Conservation (phyloP, 2,113 vertebrate species). For the Cacatua alba region DNA sequence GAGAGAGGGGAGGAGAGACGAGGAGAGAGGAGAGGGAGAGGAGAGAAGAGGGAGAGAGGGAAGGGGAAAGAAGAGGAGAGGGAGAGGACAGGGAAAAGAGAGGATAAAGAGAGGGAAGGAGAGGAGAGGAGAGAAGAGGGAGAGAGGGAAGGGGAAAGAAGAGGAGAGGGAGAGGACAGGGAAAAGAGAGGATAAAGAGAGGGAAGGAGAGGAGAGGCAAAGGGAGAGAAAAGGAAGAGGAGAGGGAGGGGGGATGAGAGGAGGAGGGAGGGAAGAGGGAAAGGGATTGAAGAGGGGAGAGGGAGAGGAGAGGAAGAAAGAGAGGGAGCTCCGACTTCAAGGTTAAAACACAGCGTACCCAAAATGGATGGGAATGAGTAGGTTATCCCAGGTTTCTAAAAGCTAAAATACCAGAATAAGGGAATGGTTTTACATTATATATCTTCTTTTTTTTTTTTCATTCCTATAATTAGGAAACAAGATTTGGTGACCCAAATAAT, state of each 20-base stretch:
- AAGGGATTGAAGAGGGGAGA: neutral
- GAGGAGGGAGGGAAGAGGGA: neutral
- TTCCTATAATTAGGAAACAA: slow-evolving; percentile 42
- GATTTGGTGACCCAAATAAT: slow-evolving; percentile 47
- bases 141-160: too few relatives aligned
- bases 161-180: too few relatives aligned
- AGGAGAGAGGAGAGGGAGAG: too few relatives aligned
- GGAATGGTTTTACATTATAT: neutral
- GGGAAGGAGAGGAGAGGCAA: too few relatives aligned
- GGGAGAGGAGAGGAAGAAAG: neutral
- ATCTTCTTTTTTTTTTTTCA: neutral
- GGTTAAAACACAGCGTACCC: neutral
- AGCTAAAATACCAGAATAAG: neutral
- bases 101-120: neutral
- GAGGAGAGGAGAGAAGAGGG: too few relatives aligned
- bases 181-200: too few relatives aligned
- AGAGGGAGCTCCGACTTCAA: neutral
- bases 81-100: too few relatives aligned
- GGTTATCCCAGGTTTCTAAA: neutral
- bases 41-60: too few relatives aligned
- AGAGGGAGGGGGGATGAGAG: neutral
- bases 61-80: too few relatives aligned
- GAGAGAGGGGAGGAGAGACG: too few relatives aligned
- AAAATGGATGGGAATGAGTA: neutral
- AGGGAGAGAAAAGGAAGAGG: neutral